Conservation (phyloP, 2,888 invertebrate species). For the Phaonia tiefii region DNA sequence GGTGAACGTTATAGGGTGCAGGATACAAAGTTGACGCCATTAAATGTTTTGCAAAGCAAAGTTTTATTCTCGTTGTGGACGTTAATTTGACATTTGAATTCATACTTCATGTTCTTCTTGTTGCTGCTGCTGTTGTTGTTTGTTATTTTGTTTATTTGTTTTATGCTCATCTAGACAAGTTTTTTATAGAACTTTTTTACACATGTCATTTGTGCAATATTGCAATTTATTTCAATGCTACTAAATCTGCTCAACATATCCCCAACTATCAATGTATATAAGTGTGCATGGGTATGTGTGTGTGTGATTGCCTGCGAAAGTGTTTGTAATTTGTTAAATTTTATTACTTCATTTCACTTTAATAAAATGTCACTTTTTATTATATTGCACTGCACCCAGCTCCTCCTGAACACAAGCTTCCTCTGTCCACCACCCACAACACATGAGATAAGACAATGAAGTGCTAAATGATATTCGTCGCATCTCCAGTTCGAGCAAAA, state of each 20-base stretch:
- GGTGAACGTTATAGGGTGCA: not conserved
- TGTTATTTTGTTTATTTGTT: constrained; percentile 60
- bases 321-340: constrained; percentile 58
- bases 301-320: constrained; percentile 8
- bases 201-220: constrained; percentile 49
- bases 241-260: constrained; percentile 45
- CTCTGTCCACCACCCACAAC: not conserved
- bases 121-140: constrained; percentile 32
- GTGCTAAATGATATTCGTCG: constrained; percentile 43
- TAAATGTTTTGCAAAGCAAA: constrained; percentile 27
- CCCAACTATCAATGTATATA: constrained; percentile 1
- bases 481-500: not conserved
- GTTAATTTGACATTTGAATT: constrained; percentile 69
- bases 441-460: constrained; percentile 41
- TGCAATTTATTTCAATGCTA: constrained; percentile 48
- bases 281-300: constrained; percentile 3
- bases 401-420: not conserved
- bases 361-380: constrained; percentile 64
- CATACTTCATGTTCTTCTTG: not conserved
- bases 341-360: constrained; percentile 65
- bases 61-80: constrained; percentile 56
- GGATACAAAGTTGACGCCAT: not conserved
- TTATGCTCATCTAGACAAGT: constrained; percentile 24
- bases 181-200: constrained; percentile 34
- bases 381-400: constrained; percentile 48